These are phyloP conservation scores for Saccostrea cuccullata DNA, from an alignment of 1,140 invertebrate species.

Conservation along the genomic window DNA sequence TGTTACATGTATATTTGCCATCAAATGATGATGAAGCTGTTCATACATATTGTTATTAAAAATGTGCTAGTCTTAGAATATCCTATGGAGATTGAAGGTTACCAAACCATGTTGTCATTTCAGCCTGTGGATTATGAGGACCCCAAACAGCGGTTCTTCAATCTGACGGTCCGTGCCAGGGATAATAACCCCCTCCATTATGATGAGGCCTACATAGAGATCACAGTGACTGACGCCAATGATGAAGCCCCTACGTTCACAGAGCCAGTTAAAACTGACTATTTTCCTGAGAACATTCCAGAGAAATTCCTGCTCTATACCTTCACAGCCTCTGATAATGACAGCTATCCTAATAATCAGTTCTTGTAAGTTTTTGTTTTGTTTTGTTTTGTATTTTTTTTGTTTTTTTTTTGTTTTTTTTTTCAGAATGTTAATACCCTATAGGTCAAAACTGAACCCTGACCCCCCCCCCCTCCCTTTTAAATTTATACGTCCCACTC, in stretches of 20 bases:
- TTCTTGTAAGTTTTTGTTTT: slow-evolving; percentile 64
- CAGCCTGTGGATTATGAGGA: slow-evolving; percentile 71
- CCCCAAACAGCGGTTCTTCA: slow-evolving; percentile 61
- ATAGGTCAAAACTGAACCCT: too few relatives aligned
- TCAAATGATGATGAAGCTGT: too few relatives aligned
- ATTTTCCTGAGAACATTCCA: slow-evolving; percentile 59
- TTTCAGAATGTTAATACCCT: too few relatives aligned
- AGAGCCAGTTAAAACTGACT: slow-evolving; percentile 58
- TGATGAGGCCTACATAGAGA: slow-evolving; percentile 66
- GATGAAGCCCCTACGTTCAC: slow-evolving; percentile 69
- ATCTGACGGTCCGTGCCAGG: slow-evolving; percentile 67
- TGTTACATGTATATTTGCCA: too few relatives aligned
- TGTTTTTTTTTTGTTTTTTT: background rate
- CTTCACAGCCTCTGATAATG: slow-evolving; percentile 66
- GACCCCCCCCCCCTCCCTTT: too few relatives aligned
- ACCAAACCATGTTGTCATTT: background rate
- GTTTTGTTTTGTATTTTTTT: background rate
- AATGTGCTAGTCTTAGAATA: too few relatives aligned
- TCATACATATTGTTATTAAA: too few relatives aligned
- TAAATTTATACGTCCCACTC: too few relatives aligned
- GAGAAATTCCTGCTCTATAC: slow-evolving; percentile 61
- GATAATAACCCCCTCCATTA: slow-evolving; percentile 66
- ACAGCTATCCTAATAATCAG: slow-evolving; percentile 66
- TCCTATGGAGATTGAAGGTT: too few relatives aligned
- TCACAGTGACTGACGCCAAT: slow-evolving; percentile 70